phyloP scores from a whole-genome alignment of 2,888 invertebrate genomes.

The Octonoba sinensis region DNA sequence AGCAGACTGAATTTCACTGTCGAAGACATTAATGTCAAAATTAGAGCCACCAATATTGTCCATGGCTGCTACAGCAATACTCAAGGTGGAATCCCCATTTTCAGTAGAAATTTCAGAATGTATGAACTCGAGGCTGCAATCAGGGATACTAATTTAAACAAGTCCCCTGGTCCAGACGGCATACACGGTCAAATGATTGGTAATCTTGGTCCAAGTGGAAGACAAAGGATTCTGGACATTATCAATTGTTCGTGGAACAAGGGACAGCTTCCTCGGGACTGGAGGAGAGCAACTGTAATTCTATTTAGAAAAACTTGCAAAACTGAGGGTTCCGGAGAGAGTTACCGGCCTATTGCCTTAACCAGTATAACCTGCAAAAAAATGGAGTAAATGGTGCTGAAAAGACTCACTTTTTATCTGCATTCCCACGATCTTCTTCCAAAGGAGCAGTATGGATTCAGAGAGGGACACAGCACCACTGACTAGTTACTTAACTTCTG shows the following conservation, averaged over 20 bases:
- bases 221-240: constrained; percentile 12
- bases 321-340: not conserved
- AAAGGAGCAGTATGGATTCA: not conserved
- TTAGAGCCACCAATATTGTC: not conserved
- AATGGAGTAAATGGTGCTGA: not conserved
- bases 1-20: constrained; percentile 5
- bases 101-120: constrained; percentile 1
- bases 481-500: not conserved
- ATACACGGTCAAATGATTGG: constrained; percentile 13
- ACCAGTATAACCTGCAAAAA: not conserved
- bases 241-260: constrained; percentile 14
- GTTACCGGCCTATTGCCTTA: not conserved
- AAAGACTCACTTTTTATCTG: not conserved
- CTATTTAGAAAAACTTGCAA: not conserved
- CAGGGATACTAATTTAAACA: not conserved
- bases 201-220: not conserved
- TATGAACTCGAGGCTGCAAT: constrained; percentile 5
- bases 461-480: too few relatives aligned
- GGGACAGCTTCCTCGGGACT: not conserved
- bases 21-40: not conserved
- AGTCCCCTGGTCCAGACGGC: not conserved
- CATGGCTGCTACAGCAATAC: constrained; percentile 1
- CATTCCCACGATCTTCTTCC: constrained; percentile 7
- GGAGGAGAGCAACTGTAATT: constrained; percentile 10
- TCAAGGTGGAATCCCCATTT: not conserved